phyloP scores from a whole-genome alignment of 2,797 vertebrate species.

The Denticeps clupeoides region DNA sequence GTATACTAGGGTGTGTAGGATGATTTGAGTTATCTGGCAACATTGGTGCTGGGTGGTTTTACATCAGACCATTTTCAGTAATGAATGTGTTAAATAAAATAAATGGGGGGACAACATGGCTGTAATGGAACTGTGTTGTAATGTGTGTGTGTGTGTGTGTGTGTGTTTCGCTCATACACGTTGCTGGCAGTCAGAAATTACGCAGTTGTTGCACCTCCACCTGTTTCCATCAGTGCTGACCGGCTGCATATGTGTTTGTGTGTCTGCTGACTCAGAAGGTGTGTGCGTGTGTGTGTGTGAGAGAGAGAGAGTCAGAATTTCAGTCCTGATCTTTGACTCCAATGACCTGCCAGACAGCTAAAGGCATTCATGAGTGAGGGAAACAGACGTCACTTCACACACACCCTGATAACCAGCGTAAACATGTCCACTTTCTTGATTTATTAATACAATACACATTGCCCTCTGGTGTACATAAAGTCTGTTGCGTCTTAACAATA shows the following conservation, averaged over 20 bases:
- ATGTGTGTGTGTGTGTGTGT: constrained; percentile 17
- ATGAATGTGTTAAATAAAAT: no score
- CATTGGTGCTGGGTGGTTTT: no score
- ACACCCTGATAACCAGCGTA: constrained; percentile 3
- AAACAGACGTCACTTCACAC: neutral
- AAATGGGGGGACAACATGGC: no score
- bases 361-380: constrained; percentile 37
- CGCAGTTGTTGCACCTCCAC: constrained; percentile 44
- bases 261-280: constrained; percentile 38
- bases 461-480: no score
- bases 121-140: constrained; percentile 18
- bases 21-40: no score
- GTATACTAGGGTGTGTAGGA: no score
- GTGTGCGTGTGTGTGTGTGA: constrained; percentile 28
- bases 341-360: constrained; percentile 43
- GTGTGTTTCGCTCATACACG: constrained; percentile 24
- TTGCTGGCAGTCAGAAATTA: constrained; percentile 44
- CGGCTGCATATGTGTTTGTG: constrained; percentile 18
- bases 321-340: constrained; percentile 53
- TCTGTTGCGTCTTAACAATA: no score
- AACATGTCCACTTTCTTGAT: neutral
- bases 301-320: no score
- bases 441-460: no score
- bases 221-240: constrained; percentile 40
- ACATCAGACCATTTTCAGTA: no score